These are phyloP conservation scores for Chymomyza amoena DNA, from an alignment of 2,888 invertebrate genomes.

Conservation along the genomic window DNA sequence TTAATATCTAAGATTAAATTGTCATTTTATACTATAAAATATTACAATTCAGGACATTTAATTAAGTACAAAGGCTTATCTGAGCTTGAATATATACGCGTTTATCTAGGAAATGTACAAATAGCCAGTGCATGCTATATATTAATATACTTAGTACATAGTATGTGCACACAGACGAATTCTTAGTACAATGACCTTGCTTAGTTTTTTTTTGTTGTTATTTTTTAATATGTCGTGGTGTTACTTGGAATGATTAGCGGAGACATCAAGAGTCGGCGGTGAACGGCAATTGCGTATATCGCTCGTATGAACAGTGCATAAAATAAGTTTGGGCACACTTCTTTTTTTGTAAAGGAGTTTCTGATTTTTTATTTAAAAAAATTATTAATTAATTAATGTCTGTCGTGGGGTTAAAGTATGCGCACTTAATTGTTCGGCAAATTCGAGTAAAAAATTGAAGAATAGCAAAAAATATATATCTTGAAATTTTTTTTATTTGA, in stretches of 20 bases:
- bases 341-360: too few species aligned
- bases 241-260: not conserved
- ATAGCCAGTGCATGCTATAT: not conserved
- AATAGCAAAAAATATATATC: too few species aligned
- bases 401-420: too few species aligned
- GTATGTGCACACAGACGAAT: conserved; percentile 3
- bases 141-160: too few species aligned
- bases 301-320: not conserved
- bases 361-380: too few species aligned
- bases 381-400: too few species aligned
- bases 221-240: not conserved
- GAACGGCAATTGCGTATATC: not conserved
- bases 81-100: not conserved
- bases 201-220: conserved; percentile 43
- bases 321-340: too few species aligned
- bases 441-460: too few species aligned
- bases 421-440: too few species aligned
- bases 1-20: not conserved
- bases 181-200: conserved; percentile 47
- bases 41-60: not conserved
- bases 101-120: not conserved
- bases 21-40: not conserved
- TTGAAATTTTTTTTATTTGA: too few species aligned
- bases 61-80: not conserved
- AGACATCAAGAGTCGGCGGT: not conserved